Conservation (phyloP, 30 jellyfish, hydroid and myxozoan species). For the Mastigias papua region DNA sequence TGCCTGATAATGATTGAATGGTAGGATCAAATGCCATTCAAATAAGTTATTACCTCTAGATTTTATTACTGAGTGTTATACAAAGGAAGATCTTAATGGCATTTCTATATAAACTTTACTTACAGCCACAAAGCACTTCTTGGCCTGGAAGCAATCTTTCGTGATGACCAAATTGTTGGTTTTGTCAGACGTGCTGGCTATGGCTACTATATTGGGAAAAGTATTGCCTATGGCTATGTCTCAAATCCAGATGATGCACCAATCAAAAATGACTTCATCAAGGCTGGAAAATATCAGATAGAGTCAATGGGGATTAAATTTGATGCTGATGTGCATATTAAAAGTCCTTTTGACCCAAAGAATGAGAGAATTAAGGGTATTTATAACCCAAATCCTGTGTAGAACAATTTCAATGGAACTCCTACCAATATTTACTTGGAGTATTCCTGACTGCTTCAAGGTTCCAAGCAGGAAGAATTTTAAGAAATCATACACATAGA, state of each 20-base stretch:
- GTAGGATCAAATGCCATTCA: not conserved
- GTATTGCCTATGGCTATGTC: constrained; percentile 93
- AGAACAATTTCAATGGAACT: not conserved
- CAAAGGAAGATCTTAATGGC: no score
- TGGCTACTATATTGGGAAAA: constrained; percentile 90
- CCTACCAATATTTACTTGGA: no score
- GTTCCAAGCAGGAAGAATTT: no score
- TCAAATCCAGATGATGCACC: constrained; percentile 81
- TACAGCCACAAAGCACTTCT: constrained; percentile 86
- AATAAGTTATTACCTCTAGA: no score
- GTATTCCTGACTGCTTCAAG: no score
- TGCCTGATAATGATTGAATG: no score
- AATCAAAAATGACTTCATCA: constrained; percentile 75
- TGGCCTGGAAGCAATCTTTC: constrained; percentile 90
- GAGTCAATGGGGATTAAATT: constrained; percentile 86
- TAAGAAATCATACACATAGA: no score
- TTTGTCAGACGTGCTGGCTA: constrained; percentile 95
- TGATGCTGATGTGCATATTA: constrained; percentile 78
- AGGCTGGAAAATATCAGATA: constrained; percentile 77
- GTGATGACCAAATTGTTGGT: constrained; percentile 86
- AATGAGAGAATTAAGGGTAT: constrained; percentile 91
- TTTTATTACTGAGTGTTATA: no score
- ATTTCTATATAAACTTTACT: not conserved
- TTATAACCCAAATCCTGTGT: not conserved
- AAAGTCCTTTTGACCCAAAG: constrained; percentile 87